phyloP scores from a whole-genome alignment of 2,797 vertebrate species.

The Enteromius anoplus region DNA sequence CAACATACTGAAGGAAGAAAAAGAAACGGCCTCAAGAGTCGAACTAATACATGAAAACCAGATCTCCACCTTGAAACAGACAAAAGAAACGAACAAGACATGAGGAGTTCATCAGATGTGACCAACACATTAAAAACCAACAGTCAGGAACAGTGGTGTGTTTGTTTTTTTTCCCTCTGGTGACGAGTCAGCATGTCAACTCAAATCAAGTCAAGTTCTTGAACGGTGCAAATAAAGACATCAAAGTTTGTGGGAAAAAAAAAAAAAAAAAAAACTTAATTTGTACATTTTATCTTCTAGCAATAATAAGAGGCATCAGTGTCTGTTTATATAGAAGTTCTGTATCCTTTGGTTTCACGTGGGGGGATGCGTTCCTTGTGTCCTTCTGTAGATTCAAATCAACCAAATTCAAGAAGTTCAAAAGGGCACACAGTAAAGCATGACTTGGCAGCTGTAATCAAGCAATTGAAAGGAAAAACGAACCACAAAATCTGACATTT shows the following conservation, averaged over 20 bases:
- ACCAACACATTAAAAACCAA: constrained; percentile 64
- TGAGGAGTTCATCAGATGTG: constrained; percentile 66
- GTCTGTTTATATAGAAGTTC: constrained; percentile 40
- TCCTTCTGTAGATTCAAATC: constrained; percentile 53
- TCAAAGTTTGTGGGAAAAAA: constrained; percentile 19
- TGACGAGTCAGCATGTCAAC: constrained; percentile 43
- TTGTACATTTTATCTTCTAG: constrained; percentile 29
- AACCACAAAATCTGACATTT: not conserved
- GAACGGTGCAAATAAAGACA: constrained; percentile 4
- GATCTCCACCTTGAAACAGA: constrained; percentile 62
- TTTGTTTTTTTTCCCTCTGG: not conserved
- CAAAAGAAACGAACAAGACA: constrained; percentile 57
- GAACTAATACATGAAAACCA: constrained; percentile 67
- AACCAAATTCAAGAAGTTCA: constrained; percentile 25
- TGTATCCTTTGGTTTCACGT: constrained; percentile 75
- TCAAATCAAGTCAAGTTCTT: constrained; percentile 61
- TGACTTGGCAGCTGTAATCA: constrained; percentile 3
- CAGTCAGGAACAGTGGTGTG: constrained; percentile 38
- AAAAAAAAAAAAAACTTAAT: not conserved
- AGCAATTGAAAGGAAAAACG: not conserved
- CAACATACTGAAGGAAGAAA: constrained; percentile 54
- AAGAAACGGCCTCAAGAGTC: constrained; percentile 59
- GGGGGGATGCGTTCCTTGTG: constrained; percentile 56
- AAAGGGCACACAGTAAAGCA: not conserved
- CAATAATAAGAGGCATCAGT: constrained; percentile 43